A percentile compares a stretch with the other conserved stretches of the same genome.
Conservation (phyloP, 2,888 invertebrate species). For the Phytoseiulus persimilis region DNA sequence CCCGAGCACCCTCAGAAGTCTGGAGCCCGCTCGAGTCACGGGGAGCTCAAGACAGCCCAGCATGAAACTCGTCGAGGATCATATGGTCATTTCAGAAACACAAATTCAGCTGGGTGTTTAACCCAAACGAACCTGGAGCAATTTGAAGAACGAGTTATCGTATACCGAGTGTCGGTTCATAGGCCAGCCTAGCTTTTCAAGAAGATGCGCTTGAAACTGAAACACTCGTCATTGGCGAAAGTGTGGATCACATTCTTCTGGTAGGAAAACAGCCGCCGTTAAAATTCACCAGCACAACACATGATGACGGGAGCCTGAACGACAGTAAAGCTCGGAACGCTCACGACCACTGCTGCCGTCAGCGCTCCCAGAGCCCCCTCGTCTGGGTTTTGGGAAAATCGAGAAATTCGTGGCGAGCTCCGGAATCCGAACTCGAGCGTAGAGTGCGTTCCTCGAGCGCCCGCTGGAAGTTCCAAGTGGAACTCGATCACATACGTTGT, state of each 20-base stretch:
- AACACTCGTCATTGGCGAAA: neutral
- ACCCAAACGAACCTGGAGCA: neutral
- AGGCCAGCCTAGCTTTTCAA: neutral
- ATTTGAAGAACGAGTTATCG: constrained; percentile 31
- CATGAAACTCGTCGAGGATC: neutral
- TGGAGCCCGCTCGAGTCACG: too few species aligned
- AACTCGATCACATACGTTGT: neutral
- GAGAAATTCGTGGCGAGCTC: neutral
- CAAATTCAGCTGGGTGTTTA: neutral
- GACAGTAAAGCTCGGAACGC: neutral
- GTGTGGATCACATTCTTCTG: neutral
- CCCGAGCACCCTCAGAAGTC: too few species aligned
- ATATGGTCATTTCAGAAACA: neutral
- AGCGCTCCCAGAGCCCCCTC: neutral
- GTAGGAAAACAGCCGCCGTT: neutral
- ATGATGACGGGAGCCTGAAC: neutral
- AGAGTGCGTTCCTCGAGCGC: neutral
- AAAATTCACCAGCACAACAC: neutral
- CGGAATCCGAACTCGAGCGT: neutral
- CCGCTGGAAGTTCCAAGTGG: neutral
- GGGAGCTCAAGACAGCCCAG: neutral
- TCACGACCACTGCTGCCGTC: neutral
- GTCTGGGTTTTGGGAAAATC: neutral
- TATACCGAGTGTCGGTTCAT: neutral
- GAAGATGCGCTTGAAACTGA: neutral